These are phyloP conservation scores for Eubasilissa splendida DNA, from an alignment of 2,888 invertebrate species.

Conservation along the genomic window DNA sequence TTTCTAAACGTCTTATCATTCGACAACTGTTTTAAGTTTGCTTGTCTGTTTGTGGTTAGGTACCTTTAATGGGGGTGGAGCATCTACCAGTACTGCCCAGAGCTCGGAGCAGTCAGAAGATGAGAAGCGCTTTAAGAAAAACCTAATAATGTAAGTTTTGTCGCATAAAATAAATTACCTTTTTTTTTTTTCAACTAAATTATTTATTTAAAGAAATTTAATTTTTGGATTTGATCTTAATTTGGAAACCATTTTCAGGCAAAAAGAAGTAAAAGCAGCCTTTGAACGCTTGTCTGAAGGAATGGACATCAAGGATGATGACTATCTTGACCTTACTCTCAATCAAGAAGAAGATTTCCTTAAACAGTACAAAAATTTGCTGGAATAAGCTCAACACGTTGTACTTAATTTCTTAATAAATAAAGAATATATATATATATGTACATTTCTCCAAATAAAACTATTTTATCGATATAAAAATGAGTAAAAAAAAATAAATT, in stretches of 20 bases:
- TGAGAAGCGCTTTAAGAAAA: conserved; percentile 59
- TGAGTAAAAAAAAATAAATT: no score
- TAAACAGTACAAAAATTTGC: conserved; percentile 76
- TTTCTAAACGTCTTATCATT: not conserved
- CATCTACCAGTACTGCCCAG: conserved; percentile 2
- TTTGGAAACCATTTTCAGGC: conserved; percentile 10
- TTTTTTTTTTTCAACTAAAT: no score
- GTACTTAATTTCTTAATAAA: not conserved
- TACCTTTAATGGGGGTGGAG: not conserved
- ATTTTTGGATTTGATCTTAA: no score
- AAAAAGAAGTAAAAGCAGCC: conserved; percentile 70
- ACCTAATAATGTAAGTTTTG: conserved; percentile 19
- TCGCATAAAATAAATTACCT: not conserved
- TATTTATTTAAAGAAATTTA: no score
- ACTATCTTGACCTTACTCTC: conserved; percentile 81
- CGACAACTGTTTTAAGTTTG: no score
- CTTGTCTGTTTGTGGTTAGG: not conserved
- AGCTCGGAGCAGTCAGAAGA: conserved; percentile 50
- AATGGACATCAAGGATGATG: conserved; percentile 76
- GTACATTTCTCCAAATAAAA: not conserved
- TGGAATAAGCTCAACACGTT: conserved; percentile 61
- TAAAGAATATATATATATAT: not conserved
- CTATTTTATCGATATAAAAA: no score
- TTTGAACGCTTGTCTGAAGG: conserved; percentile 75
- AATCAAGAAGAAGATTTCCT: conserved; percentile 80